Evolutionary conservation across 1,140 invertebrate species (phyloP), one percentile per base, ranked within the genome.

Genomic region (Coelopa frigida): DNA sequence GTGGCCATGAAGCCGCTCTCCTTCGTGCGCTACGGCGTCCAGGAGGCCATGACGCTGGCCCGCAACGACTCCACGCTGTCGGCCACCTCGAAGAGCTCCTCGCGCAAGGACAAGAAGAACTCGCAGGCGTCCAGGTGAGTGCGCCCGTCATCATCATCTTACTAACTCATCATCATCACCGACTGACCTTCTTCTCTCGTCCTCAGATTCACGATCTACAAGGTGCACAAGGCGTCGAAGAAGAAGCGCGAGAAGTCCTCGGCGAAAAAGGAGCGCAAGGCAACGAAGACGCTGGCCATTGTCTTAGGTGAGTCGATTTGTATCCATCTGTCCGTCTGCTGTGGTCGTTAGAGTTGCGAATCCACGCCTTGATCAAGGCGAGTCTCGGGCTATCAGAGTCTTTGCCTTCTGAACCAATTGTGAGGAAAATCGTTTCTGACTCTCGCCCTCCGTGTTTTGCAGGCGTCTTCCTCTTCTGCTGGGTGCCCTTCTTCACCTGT

Each of bases 401-500:
- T n/a, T n/a, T n/a, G n/a, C n/a, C n/a, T n/a, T n/a, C n/a, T n/a
- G n/a, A n/a, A n/a, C n/a, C n/a, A n/a, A n/a, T n/a, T n/a, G n/a
- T n/a, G n/a, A n/a, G n/a, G n/a, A n/a, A 37, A 37, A 37, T 37
- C 11, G 15, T 17, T 20, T 10, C 37, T 37, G 14, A 36, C 26
- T 37, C n/a, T 15, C 10, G 4, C n/a, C 22, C 14, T 40, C 10
- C 7, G 8, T 14, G 27, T 39, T 40, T 36, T 32, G 2, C 12
- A 82, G 79, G 80, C 57, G 92, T 97, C 1, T 99, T 99, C 72
- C 79, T 99, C 6, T 82, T 97, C 54, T 99, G 96, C 70, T 99
- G 96, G 96, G 86, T 96, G 40, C 96, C 96, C 31, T 99, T 99
- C 78, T 99, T 99, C 79, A 94, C 88, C 1, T 93, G 88, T 73